These are phyloP conservation scores for Varecia variegata DNA, from an alignment of 2,797 vertebrate species.

Conservation along the genomic window DNA sequence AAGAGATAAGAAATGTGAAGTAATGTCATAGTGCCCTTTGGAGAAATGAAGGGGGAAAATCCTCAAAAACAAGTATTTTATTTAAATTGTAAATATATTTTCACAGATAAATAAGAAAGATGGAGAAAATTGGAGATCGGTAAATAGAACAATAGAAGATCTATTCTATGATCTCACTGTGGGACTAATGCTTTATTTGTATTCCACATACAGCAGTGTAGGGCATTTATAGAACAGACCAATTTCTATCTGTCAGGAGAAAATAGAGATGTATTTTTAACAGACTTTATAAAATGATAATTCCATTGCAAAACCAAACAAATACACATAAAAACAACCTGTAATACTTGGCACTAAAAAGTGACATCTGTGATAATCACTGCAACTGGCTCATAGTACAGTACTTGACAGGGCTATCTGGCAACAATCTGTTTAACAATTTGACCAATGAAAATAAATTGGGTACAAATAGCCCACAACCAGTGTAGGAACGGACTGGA, in stretches of 20 bases:
- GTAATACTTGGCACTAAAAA: constrained; percentile 33
- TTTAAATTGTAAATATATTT: neutral
- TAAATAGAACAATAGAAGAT: neutral
- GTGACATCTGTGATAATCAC: constrained; percentile 54
- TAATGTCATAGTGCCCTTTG: neutral
- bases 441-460: constrained; percentile 60
- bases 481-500: neutral
- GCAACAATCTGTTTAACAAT: constrained; percentile 59
- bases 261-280: constrained; percentile 44
- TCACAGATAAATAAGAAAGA: constrained; percentile 1
- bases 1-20: neutral
- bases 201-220: neutral
- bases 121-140: neutral
- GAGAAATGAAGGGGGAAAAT: neutral
- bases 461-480: constrained; percentile 11
- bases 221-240: neutral
- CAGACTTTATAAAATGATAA: constrained; percentile 47
- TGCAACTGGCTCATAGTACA: constrained; percentile 8
- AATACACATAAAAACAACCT: neutral
- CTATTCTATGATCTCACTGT: neutral
- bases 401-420: constrained; percentile 51
- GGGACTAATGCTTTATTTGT: neutral
- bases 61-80: neutral
- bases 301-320: constrained; percentile 35
- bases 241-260: neutral